These are phyloP conservation scores for Tragelaphus imberbis DNA, from an alignment of 2,113 vertebrate genomes.

Conservation along the genomic window DNA sequence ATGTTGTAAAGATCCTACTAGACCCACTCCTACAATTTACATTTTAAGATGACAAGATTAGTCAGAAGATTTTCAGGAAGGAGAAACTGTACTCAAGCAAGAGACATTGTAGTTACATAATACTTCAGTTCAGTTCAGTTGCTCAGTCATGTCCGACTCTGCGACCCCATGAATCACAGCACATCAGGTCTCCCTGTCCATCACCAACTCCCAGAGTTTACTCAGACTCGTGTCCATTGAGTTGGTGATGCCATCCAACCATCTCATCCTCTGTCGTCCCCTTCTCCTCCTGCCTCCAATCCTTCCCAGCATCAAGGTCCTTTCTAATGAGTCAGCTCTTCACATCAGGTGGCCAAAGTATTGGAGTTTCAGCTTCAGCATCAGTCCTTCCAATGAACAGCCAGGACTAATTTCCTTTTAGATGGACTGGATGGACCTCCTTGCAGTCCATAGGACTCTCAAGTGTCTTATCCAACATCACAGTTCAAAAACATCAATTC, in stretches of 20 bases:
- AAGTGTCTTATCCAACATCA: not conserved
- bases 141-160: rapidly evolving
- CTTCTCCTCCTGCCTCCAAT: not conserved
- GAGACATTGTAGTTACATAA: not conserved
- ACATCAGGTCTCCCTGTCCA: not conserved
- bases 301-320: not conserved
- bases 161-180: rapidly evolving
- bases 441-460: not conserved
- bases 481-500: not conserved
- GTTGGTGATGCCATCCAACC: rapidly evolving
- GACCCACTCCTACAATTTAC: not conserved
- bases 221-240: not conserved
- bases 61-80: not conserved
- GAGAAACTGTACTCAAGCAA: not conserved
- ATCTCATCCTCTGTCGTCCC: not conserved
- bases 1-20: not conserved
- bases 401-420: not conserved
- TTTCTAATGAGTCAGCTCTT: not conserved
- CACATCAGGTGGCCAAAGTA: not conserved
- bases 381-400: not conserved
- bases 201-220: not conserved
- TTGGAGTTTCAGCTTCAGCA: not conserved
- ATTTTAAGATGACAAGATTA: not conserved
- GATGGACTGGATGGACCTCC: not conserved
- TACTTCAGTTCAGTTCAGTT: not conserved